Evolutionary conservation across 1,140 invertebrate genomes (phyloP).

Genomic region (Drosophila leontia): DNA sequence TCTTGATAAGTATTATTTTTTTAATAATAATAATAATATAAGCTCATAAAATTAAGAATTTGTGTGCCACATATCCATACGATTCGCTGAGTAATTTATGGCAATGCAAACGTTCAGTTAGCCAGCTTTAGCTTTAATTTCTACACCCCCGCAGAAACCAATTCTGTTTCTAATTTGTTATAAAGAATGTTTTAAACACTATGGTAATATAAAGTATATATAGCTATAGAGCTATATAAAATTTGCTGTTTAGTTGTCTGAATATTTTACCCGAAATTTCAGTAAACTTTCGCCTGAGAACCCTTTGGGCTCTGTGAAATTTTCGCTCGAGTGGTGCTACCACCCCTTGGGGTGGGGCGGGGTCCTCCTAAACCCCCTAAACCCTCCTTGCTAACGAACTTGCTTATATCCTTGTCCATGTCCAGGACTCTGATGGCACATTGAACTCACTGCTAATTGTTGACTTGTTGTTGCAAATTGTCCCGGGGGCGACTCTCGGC

Average conservation of each 20-base stretch:
- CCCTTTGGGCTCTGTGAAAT: slow-evolving; percentile 1
- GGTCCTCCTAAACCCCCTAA: no score
- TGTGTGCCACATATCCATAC: neutral
- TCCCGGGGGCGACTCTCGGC: slow-evolving; percentile 9
- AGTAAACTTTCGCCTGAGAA: neutral
- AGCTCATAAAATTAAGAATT: neutral
- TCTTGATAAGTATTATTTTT: no score
- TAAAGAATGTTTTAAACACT: neutral
- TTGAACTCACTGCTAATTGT: slow-evolving; percentile 52
- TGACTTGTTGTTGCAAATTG: slow-evolving; percentile 52
- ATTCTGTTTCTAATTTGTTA: neutral
- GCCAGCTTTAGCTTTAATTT: neutral
- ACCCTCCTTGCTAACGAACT: slow-evolving; percentile 57
- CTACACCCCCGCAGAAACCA: neutral
- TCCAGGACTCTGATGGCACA: slow-evolving; percentile 36
- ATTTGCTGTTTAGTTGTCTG: neutral
- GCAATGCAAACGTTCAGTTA: no score
- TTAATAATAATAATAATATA: neutral
- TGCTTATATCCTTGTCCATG: slow-evolving; percentile 50
- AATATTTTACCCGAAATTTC: neutral
- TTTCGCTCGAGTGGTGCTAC: slow-evolving; percentile 3
- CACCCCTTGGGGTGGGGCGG: neutral
- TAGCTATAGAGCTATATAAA: neutral
- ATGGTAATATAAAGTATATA: neutral
- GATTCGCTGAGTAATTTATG: neutral